Base-by-base conservation (phyloP, 2,888 invertebrate species). In the Creontiades dilutus region DNA sequence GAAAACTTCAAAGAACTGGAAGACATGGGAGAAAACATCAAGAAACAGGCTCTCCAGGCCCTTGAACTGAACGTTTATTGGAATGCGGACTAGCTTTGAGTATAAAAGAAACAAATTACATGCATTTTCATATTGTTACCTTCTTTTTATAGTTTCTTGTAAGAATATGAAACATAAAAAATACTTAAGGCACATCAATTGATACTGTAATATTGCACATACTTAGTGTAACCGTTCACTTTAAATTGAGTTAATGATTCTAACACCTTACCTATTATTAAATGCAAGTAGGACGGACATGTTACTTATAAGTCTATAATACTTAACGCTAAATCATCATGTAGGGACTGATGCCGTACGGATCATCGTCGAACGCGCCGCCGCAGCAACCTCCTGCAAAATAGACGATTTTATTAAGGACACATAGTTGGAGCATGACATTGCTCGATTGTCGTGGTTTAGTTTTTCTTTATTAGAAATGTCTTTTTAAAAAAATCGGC, bases 1-100 rank as follows among this genome's bases (percentile, higher is more conserved):
- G 91, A 91, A 3, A 92, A 92, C 88, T 93, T 93, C 19, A 91
- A 92, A 75, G 93, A 93, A 90, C 93, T 94, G 91, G 92, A 92
- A 89, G 92, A 91, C 90, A 92, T 93, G 90, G 93, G 93, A 11
- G 92, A 93, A 91, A 88, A 88, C 52, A 88, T 88, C 19, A 88
- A 88, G 88, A 88, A 88, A 80, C 78, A 88, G 55, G 78, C 88
- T 19, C 80, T 78, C 11, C 88, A 88, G 27, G 88, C 88, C n/a
- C 88, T 88, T 37, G 78, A 88, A 19, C 75, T 47, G n/a, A 28
- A 86, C 2, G 47, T 86, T 86, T 86, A 86, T 86, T 86, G 86
- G 68, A 19, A 75, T 46, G 12, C 19, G 1, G 75, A 86, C 47
- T 86, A 86, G 86, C 52, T 80, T 46, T 75, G 78, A 11, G 16